Evolutionary conservation across 2,888 invertebrate species (phyloP), one percentile per base, ranked within the genome.

Genomic region (Tipula vernalis): DNA sequence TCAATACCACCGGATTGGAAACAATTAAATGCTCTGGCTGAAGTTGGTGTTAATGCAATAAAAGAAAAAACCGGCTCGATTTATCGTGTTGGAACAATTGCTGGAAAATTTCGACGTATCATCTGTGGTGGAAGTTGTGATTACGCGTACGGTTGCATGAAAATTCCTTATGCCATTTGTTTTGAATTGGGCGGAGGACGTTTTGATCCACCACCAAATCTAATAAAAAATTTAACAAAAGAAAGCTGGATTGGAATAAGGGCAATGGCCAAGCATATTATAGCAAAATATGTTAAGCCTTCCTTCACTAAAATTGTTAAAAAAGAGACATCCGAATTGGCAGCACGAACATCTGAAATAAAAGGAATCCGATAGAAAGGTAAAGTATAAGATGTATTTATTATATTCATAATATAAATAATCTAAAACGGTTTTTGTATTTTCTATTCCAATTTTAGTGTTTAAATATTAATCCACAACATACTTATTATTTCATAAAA

Each of bases 231-330:
- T 15, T 89, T 91, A 86, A 90, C 90, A 0, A 89, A 90, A 86
- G 91, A 91, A 88, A 91, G 91, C 86, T 91, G 91, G 91, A 89
- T 90, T 86, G 91, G 91, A 28, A 91, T 91, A 85, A 89, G 89
- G n/a, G 91, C 91, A 88, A 91, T 91, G 91, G 91, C 91, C 88
- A 90, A 89, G 87, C 89, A 88, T 10, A 90, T 90, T 83, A 89
- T 89, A 18, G 89, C 90, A 87, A 86, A 51, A 71, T 71, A 57
- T 57, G 10, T 28, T 71, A 71, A 71, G 10, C 28, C 71, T 2
- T 71, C 71, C 2, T 3, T 71, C 8, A 12, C 71, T 28, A 71
- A 10, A 10, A 10, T 71, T 18, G 8, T 71, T 28, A 18, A 71
- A 71, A 71, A 71, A 10, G 28, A 28, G 28, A 2, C 18, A 28